Evolutionary conservation across 2,113 vertebrate species (phyloP).

Genomic region (Oncorhynchus gorbuscha): DNA sequence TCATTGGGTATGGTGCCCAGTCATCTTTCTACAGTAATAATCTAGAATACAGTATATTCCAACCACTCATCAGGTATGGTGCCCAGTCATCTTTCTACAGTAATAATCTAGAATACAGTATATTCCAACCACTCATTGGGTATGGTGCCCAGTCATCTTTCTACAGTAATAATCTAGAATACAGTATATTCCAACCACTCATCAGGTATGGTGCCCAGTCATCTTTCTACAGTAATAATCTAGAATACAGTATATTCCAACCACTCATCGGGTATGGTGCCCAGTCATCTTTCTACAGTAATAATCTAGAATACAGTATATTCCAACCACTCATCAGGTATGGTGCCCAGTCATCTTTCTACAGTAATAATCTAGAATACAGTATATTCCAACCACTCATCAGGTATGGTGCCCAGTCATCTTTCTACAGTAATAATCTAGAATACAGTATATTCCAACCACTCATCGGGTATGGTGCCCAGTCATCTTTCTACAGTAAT

Average conservation of each 20-base stretch:
- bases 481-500: neutral
- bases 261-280: conserved; percentile 82
- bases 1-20: too few relatives aligned
- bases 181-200: conserved; percentile 49
- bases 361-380: too few relatives aligned
- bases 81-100: too few relatives aligned
- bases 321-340: conserved; percentile 86
- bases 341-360: neutral
- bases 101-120: too few relatives aligned
- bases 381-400: conserved; percentile 83
- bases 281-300: neutral
- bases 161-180: too few relatives aligned
- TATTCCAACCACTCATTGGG: too few relatives aligned
- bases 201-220: conserved; percentile 76
- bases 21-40: too few relatives aligned
- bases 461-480: conserved; percentile 75
- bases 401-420: conserved; percentile 71
- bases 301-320: conserved; percentile 36
- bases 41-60: too few relatives aligned
- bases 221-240: neutral
- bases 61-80: too few relatives aligned
- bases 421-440: neutral
- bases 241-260: conserved; percentile 71
- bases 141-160: too few relatives aligned
- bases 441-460: conserved; percentile 76